Evolutionary conservation across 2,113 vertebrate genomes (phyloP).

Genomic region (Nerophis lumbriciformis): DNA sequence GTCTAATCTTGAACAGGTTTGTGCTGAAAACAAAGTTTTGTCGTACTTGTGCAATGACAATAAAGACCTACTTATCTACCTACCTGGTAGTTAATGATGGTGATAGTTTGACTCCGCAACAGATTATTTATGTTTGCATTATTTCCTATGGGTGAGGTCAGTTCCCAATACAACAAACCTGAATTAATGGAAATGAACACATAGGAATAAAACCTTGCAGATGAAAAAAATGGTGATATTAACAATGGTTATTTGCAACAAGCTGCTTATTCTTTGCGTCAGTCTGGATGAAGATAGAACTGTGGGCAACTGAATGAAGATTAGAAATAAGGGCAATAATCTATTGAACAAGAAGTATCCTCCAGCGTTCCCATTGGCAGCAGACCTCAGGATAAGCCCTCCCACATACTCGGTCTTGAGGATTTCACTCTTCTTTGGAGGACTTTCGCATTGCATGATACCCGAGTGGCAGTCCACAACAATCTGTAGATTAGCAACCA

Average conservation of each 20-base stretch:
- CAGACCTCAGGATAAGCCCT: constrained; percentile 63
- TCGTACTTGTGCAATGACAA: too few relatives aligned
- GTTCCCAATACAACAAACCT: too few relatives aligned
- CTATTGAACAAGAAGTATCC: constrained; percentile 53
- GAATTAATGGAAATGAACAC: not conserved
- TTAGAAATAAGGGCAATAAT: constrained; percentile 63
- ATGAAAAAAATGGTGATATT: not conserved
- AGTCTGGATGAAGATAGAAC: constrained; percentile 45
- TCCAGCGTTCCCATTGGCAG: constrained; percentile 60
- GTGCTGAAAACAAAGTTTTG: too few relatives aligned
- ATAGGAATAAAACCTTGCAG: not conserved
- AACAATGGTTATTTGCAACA: not conserved
- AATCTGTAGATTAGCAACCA: constrained; percentile 60
- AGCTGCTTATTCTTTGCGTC: constrained; percentile 26
- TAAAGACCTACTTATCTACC: too few relatives aligned
- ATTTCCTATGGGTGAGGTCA: too few relatives aligned
- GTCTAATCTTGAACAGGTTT: too few relatives aligned
- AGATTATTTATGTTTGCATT: too few relatives aligned
- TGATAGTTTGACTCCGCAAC: too few relatives aligned
- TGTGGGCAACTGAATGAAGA: constrained; percentile 45
- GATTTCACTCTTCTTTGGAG: constrained; percentile 58
- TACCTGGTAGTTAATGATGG: too few relatives aligned
- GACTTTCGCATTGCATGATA: constrained; percentile 58
- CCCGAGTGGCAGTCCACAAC: constrained; percentile 52
- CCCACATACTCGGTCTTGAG: constrained; percentile 68